Base-by-base conservation (phyloP, 2,113 vertebrate genomes). In the Piliocolobus tephrosceles region DNA sequence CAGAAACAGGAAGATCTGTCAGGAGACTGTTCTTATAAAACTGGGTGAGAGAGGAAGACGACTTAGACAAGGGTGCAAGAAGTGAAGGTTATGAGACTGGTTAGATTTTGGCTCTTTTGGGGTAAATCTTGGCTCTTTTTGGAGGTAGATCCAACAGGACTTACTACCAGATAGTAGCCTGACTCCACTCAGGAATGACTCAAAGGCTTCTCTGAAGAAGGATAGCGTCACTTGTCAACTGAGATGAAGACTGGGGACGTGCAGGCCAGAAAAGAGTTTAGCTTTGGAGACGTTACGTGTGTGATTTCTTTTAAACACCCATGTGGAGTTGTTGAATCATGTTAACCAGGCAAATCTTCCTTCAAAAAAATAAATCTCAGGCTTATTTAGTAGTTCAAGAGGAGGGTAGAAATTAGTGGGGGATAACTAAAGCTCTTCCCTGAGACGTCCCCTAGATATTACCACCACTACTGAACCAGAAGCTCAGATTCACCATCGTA, bases 311-410 rank as follows among this genome's bases (percentile, higher is more conserved):
- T 47, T 23, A 68, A 45, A 57, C 47, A 40, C 9, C 8, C 35
- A 55, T 0, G 0, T 9, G 38, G 1, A 80, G 66, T 45, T 27
- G 20, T 16, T 32, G 72, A 66, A 17, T 17, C 2, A 3, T 20
- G 55, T n/a, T 52, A 32, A 50, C 27, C 1, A 35, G 43, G 80
- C 13, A 3, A 12, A 25, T 20, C 32, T 91, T 38, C 68, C 17
- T 35, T 57, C 45, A 11, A 64, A 64, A 30, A 64, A 64, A 0
- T 47, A 20, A 10, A 38, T 64, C 22, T 80, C 72, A 30, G 66
- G 47, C 17, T 45, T 81, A 12, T 47, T 14, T 64, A 38, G 50
- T 35, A 6, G 47, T 22, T 72, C 57, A 17, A 22, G 17, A 22
- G 10, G 8, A 64, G 35, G 14, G 5, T 11, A 22, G 38, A 76